Evolutionary conservation across 1,140 invertebrate genomes (phyloP).

Genomic region (Pantala flavescens): DNA sequence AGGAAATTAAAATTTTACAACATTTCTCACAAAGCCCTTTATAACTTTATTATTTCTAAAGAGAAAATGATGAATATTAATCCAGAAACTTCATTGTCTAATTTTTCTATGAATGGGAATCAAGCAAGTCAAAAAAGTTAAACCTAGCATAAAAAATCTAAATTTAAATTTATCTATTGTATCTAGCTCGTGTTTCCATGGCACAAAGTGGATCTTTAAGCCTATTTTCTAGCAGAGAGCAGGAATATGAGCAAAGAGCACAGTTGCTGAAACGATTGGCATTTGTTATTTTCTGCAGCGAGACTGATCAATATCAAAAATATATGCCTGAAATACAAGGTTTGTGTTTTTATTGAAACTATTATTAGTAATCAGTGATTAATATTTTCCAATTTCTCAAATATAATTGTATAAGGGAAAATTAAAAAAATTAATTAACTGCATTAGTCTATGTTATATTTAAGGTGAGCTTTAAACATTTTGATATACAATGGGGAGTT

Average conservation of each 20-base stretch:
- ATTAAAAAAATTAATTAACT: slow-evolving; percentile 18
- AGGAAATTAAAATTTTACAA: too few species aligned
- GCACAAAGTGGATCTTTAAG: slow-evolving; percentile 68
- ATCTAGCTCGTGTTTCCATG: slow-evolving; percentile 59
- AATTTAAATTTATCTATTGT: too few species aligned
- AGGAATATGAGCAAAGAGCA: slow-evolving; percentile 80
- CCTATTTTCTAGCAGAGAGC: slow-evolving; percentile 70
- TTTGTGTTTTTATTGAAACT: slow-evolving; percentile 31
- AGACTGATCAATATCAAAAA: slow-evolving; percentile 84
- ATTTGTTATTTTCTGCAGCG: slow-evolving; percentile 85
- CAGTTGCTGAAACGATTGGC: slow-evolving; percentile 78
- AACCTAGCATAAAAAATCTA: too few species aligned
- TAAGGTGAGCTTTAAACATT: too few species aligned
- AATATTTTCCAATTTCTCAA: slow-evolving; percentile 13
- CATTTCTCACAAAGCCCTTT: too few species aligned
- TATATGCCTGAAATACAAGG: slow-evolving; percentile 92
- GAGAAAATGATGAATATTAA: too few species aligned
- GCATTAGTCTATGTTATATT: too few species aligned
- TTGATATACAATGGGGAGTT: too few species aligned
- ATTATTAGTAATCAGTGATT: slow-evolving; percentile 15
- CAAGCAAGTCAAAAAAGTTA: too few species aligned
- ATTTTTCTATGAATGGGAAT: too few species aligned
- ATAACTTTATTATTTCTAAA: too few species aligned
- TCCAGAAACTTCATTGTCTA: too few species aligned
- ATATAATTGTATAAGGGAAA: slow-evolving; percentile 16